These are phyloP conservation scores for Oscheius sp. DNA, from an alignment of 2,888 invertebrate genomes.

Conservation along the genomic window DNA sequence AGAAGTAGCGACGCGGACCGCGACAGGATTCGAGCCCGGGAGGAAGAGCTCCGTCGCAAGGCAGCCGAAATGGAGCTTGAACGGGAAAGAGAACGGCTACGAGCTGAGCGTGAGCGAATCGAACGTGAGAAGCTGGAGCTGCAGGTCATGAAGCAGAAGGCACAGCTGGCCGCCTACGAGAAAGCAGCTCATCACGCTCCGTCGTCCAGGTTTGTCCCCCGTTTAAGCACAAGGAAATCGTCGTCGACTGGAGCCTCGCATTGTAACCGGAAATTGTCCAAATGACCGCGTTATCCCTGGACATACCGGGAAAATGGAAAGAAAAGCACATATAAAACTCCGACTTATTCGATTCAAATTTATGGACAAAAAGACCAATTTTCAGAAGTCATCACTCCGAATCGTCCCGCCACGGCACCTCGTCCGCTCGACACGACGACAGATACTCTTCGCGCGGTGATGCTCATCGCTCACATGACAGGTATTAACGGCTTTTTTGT, in stretches of 20 bases:
- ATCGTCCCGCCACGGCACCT: neutral
- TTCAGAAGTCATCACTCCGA: conserved; percentile 14
- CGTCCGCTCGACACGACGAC: conserved; percentile 16
- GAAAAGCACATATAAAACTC: neutral
- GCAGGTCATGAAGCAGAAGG: conserved; percentile 73
- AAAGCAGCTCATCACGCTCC: neutral
- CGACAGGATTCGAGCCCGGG: conserved; percentile 75
- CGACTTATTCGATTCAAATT: neutral
- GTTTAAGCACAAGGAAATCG: neutral
- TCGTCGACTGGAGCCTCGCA: neutral
- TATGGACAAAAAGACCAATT: neutral
- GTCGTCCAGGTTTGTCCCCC: conserved; percentile 14
- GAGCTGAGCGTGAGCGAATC: conserved; percentile 85
- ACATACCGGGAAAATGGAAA: neutral
- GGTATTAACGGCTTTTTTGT: neutral
- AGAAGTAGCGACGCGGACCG: neutral
- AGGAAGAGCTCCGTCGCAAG: conserved; percentile 85
- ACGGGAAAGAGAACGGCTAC: conserved; percentile 71
- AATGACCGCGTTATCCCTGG: neutral
- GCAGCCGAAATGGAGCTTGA: conserved; percentile 82
- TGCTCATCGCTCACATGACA: neutral
- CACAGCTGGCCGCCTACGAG: conserved; percentile 26
- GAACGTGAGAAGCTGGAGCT: conserved; percentile 89
- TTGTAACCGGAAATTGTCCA: neutral
- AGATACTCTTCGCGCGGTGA: conserved; percentile 16